Percentiles rank a stretch among this genome's conserved stretches.
phyloP scores from a whole-genome alignment of 2,113 vertebrate species.

The Gymnobelideus leadbeateri region DNA sequence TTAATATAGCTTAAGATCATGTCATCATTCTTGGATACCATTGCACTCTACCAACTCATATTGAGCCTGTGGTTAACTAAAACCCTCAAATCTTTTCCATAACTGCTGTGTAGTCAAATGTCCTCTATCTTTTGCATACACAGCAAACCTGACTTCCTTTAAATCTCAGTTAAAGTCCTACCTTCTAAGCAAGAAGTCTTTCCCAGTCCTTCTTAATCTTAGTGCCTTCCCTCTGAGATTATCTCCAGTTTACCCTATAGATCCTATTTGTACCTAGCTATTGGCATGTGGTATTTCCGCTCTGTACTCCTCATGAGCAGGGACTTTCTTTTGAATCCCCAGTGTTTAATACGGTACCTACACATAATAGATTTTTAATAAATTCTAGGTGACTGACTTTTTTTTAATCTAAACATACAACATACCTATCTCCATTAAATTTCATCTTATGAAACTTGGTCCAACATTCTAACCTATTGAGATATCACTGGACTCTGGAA shows the following conservation, averaged over 20 bases:
- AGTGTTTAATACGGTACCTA: not conserved
- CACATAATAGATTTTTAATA: not conserved
- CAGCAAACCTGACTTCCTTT: not conserved
- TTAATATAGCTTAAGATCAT: not conserved
- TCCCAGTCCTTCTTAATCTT: not conserved
- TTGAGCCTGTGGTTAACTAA: not conserved
- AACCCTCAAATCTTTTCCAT: not conserved
- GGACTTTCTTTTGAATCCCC: not conserved
- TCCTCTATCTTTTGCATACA: not conserved
- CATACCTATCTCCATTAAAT: not conserved
- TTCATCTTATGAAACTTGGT: not conserved
- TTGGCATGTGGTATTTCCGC: not conserved
- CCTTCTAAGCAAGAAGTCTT: not conserved
- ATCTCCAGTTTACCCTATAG: not conserved
- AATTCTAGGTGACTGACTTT: not conserved
- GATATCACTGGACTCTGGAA: not conserved
- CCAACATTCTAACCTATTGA: not conserved
- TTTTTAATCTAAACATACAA: not conserved
- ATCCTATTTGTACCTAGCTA: not conserved
- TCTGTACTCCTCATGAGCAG: not conserved
- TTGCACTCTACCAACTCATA: not conserved
- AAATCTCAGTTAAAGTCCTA: not conserved
- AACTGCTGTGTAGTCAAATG: not conserved
- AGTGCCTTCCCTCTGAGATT: not conserved
- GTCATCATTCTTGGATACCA: not conserved